phyloP scores from a whole-genome alignment of 64 coral and sea anemone species.

The Catalaphyllia jardinei region DNA sequence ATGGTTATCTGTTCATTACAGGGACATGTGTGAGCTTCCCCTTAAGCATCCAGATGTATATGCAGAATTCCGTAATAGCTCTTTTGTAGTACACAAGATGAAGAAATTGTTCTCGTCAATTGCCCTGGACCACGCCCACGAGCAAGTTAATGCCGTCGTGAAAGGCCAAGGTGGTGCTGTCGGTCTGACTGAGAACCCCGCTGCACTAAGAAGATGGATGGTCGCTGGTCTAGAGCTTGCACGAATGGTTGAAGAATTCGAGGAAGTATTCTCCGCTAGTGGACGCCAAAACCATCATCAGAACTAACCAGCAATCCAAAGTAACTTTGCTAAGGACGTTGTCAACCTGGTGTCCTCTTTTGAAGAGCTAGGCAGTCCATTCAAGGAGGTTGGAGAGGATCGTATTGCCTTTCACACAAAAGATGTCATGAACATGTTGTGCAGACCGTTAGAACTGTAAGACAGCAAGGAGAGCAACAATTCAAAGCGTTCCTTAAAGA shows the following conservation, averaged over 20 bases:
- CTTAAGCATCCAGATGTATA: conserved; percentile 23
- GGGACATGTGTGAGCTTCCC: conserved; percentile 53
- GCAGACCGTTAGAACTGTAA: conserved; percentile 5
- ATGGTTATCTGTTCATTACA: conserved; percentile 53
- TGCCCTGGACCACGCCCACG: conserved; percentile 44
- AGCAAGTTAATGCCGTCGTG: conserved; percentile 35
- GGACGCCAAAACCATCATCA: conserved; percentile 36
- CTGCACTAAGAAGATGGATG: conserved; percentile 50
- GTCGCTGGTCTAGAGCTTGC: conserved; percentile 37
- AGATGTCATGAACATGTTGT: conserved; percentile 34
- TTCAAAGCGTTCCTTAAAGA: conserved; percentile 27
- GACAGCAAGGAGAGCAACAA: conserved; percentile 28
- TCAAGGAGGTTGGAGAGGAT: conserved; percentile 35
- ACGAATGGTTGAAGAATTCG: conserved; percentile 47
- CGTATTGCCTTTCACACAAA: conserved; percentile 28
- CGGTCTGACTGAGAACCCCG: conserved; percentile 38
- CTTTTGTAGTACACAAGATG: conserved; percentile 30
- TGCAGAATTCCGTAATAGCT: conserved; percentile 20
- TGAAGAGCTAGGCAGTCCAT: conserved; percentile 48
- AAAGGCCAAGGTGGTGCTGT: conserved; percentile 61
- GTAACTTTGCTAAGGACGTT: conserved; percentile 46
- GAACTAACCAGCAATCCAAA: conserved; percentile 18
- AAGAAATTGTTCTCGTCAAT: conserved; percentile 34
- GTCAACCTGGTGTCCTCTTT: conserved; percentile 17
- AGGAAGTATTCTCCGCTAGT: background rate